Evolutionary conservation across 2,797 vertebrate species (phyloP).

Genomic region (Pelochelys cantorii): DNA sequence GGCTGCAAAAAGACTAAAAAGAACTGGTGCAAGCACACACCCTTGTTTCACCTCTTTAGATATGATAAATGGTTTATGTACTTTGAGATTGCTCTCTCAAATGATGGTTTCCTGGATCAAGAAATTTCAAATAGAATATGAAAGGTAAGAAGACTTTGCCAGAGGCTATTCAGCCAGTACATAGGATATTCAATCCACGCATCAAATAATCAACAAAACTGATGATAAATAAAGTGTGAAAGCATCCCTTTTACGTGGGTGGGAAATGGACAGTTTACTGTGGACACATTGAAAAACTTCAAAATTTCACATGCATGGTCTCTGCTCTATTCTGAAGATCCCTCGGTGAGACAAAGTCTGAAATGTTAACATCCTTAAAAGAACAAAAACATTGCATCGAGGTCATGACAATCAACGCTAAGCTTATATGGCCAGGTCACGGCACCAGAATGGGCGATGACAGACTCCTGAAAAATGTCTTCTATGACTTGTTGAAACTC

Average conservation of each 20-base stretch:
- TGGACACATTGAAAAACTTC: neutral
- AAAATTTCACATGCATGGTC: neutral
- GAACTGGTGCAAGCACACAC: neutral
- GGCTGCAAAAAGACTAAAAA: neutral
- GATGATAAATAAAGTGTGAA: neutral
- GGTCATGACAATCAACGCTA: neutral
- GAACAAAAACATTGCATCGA: fast-evolving
- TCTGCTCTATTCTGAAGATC: neutral
- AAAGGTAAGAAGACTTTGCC: neutral
- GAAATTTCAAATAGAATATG: neutral
- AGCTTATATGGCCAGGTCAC: neutral
- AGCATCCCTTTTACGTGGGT: neutral
- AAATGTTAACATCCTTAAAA: neutral
- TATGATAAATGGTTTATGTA: neutral
- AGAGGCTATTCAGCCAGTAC: neutral
- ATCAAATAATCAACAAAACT: neutral
- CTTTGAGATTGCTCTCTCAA: neutral
- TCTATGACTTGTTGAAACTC: neutral
- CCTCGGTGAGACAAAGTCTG: neutral
- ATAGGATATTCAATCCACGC: neutral
- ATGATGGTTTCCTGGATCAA: neutral
- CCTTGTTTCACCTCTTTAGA: neutral
- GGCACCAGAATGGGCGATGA: neutral
- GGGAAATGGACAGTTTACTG: neutral
- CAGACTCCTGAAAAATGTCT: neutral